Evolutionary conservation across 2,113 vertebrate species (phyloP), one percentile per base, ranked within the genome.

Genomic region (Verasper variegatus): DNA sequence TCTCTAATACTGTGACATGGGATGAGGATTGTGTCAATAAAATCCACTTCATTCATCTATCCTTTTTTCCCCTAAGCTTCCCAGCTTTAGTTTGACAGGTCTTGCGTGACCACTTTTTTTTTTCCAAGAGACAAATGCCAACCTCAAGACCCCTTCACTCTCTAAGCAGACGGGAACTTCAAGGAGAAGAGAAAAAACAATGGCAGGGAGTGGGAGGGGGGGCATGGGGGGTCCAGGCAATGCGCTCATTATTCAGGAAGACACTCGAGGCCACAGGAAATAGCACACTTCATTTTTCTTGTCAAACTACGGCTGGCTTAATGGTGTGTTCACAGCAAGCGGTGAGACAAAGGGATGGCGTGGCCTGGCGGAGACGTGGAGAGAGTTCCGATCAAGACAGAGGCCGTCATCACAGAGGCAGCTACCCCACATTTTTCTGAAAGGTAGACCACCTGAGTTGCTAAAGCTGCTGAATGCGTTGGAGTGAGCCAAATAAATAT

Each of bases 281-380:
- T 71, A 80, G 73, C 81, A 73, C 90, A 71, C 90, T 95, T 90
- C 94, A 94, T 96, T 95, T 95, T 93, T 95, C 95, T 89, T 94
- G 82, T 87, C 92, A 93, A 89, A 92, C 86, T 62, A 77, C 7
- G 71, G 77, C 91, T 70, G 88, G 79, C 75, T 86, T 91, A 92
- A 93, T 91, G 88, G 80, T 59, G 76, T 82, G 84, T 80, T 91
- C 85, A 71, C 92, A 91, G 93, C 86, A 23, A 89, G 91, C 17
- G 87, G 80, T 74, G 81, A 90, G 88, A 91, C 85, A 81, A 83
- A 90, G 77, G 79, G 75, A 78, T 52, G 82, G 74, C 35, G 52
- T 20, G 73, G 78, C 65, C 78, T 58, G 78, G 56, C 52, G 4
- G 40, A 56, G 71, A 90, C 65, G 54, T 81, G 74, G 75, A 64